Evolutionary conservation across 2,888 invertebrate genomes (phyloP), one percentile per base, ranked within the genome.

Genomic region (Arge pagana): DNA sequence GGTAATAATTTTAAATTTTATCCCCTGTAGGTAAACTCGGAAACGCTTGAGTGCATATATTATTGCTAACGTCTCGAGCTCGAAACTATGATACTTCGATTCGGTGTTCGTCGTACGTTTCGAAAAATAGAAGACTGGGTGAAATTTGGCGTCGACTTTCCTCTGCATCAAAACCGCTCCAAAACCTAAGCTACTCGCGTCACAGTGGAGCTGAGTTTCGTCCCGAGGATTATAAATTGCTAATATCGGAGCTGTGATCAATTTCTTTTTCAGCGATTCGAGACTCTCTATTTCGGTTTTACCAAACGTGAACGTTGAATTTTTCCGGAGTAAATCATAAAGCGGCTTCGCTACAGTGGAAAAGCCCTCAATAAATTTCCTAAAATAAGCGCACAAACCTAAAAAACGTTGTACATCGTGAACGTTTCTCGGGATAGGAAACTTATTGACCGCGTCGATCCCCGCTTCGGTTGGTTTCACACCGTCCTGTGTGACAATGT

Each of bases 151-250:
- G 55, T 65, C 58, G 3, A 35, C 5, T 41, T 69, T 61, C 42
- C 53, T 60, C 53, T 71, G 72, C 45, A 71, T 15, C 13, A 70
- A 54, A 13, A 72, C 64, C 0, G 63, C 60, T 0, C 67, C 68
- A 50, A 59, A 68, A 4, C 68, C 71, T 6, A 56, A 10, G 3
- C 57, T 35, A 49, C 64, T 66, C 6, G 67, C 70, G 58, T 71
- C 68, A 26, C 65, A 68, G 48, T 71, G 70, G 26, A 69, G 48
- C 49, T 72, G 66, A n/a, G 69, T 72, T 36, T 61, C 59, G 16
- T 53, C 50, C 8, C 45, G 37, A 0, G 67, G 66, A 26, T 64
- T 59, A 54, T 66, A 76, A 13, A 71, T 53, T 4, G 55, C 15
- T 18, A 52, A 26, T 3, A 52, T 18, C 1, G 48, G 52, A 8